A percentile compares a stretch with the other conserved stretches of the same genome.
Conservation (phyloP, 2,888 invertebrate genomes). For the Zygothrica quintamaculata region DNA sequence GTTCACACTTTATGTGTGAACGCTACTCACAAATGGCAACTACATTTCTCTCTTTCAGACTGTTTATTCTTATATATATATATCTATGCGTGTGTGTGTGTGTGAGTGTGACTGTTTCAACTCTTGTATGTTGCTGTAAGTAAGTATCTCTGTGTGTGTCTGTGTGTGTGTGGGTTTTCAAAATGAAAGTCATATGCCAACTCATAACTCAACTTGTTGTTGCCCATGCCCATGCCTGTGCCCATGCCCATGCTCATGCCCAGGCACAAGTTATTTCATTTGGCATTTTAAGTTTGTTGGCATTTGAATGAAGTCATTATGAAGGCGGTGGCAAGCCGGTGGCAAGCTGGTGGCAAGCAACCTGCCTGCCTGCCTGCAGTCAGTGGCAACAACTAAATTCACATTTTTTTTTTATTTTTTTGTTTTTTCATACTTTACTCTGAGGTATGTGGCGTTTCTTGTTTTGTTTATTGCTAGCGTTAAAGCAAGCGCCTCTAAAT, state of each 20-base stretch:
- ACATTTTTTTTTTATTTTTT: no score
- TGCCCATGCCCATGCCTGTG: slow-evolving; percentile 55
- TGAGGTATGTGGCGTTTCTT: slow-evolving; percentile 57
- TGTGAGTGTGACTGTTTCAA: no score
- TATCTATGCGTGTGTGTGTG: slow-evolving; percentile 8
- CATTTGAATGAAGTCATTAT: slow-evolving; percentile 82
- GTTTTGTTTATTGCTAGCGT: slow-evolving; percentile 68
- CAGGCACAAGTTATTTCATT: slow-evolving; percentile 77
- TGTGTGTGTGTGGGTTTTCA: slow-evolving; percentile 55
- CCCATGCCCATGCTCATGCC: slow-evolving; percentile 62
- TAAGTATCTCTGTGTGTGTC: slow-evolving; percentile 11
- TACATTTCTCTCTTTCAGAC: slow-evolving; percentile 58
- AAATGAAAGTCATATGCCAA: slow-evolving; percentile 81
- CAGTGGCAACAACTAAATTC: slow-evolving; percentile 68
- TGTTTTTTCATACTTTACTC: slow-evolving; percentile 41
- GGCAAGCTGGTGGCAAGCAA: slow-evolving; percentile 13
- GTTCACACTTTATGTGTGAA: slow-evolving; percentile 73
- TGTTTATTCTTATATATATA: slow-evolving; percentile 9
- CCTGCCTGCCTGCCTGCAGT: slow-evolving; percentile 45
- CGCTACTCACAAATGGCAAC: slow-evolving; percentile 67
- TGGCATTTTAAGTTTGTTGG: slow-evolving; percentile 81
- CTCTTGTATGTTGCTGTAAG: no score
- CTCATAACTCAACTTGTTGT: slow-evolving; percentile 78
- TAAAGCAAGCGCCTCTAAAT: slow-evolving; percentile 69
- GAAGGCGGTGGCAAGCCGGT: slow-evolving; percentile 58